Conservation (phyloP, 2,888 invertebrate genomes). For the Synanthedon andrenaeformis region DNA sequence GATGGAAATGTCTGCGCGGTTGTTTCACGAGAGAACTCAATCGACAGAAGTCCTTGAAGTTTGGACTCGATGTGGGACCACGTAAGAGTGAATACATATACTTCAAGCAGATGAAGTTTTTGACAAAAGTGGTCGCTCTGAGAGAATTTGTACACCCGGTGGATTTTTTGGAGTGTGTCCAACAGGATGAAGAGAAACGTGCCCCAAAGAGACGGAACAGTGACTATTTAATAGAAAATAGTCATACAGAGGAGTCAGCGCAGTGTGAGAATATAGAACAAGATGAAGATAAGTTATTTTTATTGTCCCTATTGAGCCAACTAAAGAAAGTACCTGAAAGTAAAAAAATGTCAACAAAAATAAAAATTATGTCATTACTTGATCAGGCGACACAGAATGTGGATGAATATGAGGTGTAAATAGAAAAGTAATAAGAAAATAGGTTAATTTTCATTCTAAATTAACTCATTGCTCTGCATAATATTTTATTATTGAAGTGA, state of each 20-base stretch:
- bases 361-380: background rate
- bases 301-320: background rate
- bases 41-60: constrained; percentile 7
- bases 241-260: background rate
- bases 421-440: no score
- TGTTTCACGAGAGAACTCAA: constrained; percentile 11
- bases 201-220: background rate
- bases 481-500: no score
- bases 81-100: constrained; percentile 13
- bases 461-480: no score
- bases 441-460: no score
- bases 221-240: background rate
- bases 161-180: background rate
- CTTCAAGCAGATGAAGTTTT: constrained; percentile 10
- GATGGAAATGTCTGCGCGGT: constrained; percentile 11
- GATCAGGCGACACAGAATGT: background rate
- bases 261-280: background rate
- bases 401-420: background rate
- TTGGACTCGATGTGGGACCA: constrained; percentile 2
- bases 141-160: constrained; percentile 3
- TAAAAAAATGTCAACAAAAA: background rate
- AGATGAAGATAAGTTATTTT: background rate
- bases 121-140: constrained; percentile 8
- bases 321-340: background rate
- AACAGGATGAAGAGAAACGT: background rate